Evolutionary conservation across 2,888 invertebrate genomes (phyloP), one percentile per base, ranked within the genome.

Genomic region (Priocnemis perturbator): DNA sequence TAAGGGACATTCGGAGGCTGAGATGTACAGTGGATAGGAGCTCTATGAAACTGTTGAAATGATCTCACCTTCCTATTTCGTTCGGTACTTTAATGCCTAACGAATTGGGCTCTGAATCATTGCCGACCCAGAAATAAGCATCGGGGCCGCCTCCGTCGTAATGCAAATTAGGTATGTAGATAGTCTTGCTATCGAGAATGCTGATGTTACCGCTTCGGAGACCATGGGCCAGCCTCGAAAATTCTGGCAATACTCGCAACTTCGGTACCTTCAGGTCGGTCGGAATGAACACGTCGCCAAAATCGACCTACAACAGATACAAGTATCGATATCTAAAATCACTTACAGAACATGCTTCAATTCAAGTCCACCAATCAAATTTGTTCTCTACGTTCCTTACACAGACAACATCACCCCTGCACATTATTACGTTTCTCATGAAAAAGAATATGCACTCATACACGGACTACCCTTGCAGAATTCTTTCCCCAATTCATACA

Each of bases 121-220:
- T 96, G 17, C 97, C 97, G n/a, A 97, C 97, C 95, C 96, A 97
- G 90, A 97, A 97, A 89, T 96, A 97, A 0, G 97, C 97, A 86
- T 97, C 97, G 0, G 97, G 97, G 0, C 96, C 97, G 0, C 94
- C 95, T 37, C 97, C 97, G 83, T 97, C 97, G 86, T 97, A 97
- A 85, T 97, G 96, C 79, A 97, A 90, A 90, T 97, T 97, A 7
- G 97, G 97, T 77, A 97, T 97, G 89, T 95, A 95, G 89, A 97
- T 94, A 0, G 97, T 97, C 90, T 96, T 96, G 47, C 96, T 96
- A 89, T 97, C 97, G 66, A 97, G 90, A 15, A 97, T 95, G 86
- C 95, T 96, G 82, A 97, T 95, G 90, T 97, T 97, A 79, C 97
- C 97, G 3, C 97, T 97, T 5, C 96, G 92, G 0, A 97, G 92